phyloP scores from a whole-genome alignment of 2,797 vertebrate genomes.

The Sebastes nivosus region DNA sequence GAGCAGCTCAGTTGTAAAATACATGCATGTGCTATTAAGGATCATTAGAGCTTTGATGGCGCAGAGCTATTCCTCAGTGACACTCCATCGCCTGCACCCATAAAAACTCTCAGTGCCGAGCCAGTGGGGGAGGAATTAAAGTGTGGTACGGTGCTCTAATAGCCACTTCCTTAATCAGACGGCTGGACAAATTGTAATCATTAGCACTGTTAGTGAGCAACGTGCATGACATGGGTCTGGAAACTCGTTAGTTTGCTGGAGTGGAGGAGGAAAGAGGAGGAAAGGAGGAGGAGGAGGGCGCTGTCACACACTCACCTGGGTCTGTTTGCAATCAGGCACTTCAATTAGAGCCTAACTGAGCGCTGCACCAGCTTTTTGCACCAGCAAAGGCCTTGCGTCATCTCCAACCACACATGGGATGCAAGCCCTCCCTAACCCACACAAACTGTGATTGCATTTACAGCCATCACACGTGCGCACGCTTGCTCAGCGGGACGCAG shows the following conservation, averaged over 20 bases:
- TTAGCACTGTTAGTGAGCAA: conserved; percentile 60
- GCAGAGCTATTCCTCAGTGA: conserved; percentile 70
- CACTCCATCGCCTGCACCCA: conserved; percentile 68
- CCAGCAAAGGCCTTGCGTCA: conserved; percentile 38
- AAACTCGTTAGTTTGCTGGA: conserved; percentile 58
- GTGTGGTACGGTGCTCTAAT: conserved; percentile 50
- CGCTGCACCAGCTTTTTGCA: conserved; percentile 19
- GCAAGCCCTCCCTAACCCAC: conserved; percentile 35
- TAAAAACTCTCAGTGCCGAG: conserved; percentile 61
- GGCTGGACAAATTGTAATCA: conserved; percentile 75
- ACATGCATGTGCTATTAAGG: conserved; percentile 66
- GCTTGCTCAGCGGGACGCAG: conserved; percentile 26
- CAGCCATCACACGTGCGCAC: conserved; percentile 33
- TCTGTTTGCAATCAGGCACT: conserved; percentile 74
- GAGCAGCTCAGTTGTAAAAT: conserved; percentile 69
- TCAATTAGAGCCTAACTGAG: conserved; percentile 44
- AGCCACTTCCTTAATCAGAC: conserved; percentile 70
- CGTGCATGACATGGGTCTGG: conserved; percentile 49
- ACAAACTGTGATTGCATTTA: conserved; percentile 49
- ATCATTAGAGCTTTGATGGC: conserved; percentile 73
- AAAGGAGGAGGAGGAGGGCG: conserved; percentile 4
- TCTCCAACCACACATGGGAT: conserved; percentile 32
- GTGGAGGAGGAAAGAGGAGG: conserved; percentile 8
- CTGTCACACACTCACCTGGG: conserved; percentile 65
- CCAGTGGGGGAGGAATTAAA: conserved; percentile 64